Percentiles rank a stretch among this genome's conserved stretches.
Conservation (phyloP, 2,888 invertebrate genomes). For the Lasioglossum lativentre region DNA sequence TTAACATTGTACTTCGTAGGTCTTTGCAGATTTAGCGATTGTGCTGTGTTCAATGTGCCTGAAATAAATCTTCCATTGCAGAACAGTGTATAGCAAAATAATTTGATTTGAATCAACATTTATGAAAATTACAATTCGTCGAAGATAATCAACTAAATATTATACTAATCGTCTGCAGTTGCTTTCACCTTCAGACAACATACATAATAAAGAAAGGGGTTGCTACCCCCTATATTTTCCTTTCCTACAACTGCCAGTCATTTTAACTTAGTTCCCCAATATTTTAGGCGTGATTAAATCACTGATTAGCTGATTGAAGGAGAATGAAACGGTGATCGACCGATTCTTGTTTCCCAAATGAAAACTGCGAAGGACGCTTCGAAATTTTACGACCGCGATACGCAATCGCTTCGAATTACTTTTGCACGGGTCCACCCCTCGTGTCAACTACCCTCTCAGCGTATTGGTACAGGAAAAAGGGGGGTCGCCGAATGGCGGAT, state of each 20-base stretch:
- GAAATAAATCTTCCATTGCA: neutral
- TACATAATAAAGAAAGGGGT: too few species aligned
- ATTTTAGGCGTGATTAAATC: neutral
- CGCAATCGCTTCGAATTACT: slow-evolving; percentile 7
- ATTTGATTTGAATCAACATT: neutral
- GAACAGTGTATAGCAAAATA: neutral
- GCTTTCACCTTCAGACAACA: too few species aligned
- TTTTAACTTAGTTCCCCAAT: too few species aligned
- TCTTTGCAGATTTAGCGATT: neutral
- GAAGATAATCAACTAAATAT: too few species aligned
- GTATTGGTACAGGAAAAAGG: slow-evolving; percentile 14
- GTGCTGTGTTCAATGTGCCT: neutral
- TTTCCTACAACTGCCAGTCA: too few species aligned
- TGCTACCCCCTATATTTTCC: too few species aligned
- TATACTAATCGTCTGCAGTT: too few species aligned
- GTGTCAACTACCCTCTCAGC: slow-evolving; percentile 2
- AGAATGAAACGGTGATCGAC: neutral
- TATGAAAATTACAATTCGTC: neutral
- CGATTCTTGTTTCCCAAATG: neutral
- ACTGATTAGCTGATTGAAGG: neutral
- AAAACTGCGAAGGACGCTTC: neutral
- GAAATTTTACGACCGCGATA: neutral
- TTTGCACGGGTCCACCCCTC: neutral
- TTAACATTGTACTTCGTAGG: neutral
- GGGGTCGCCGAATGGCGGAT: neutral